A percentile compares a stretch with the other conserved stretches of the same genome.
These are phyloP conservation scores for Dicentrarchus labrax DNA, from an alignment of 2,113 vertebrate genomes.

Conservation along the genomic window DNA sequence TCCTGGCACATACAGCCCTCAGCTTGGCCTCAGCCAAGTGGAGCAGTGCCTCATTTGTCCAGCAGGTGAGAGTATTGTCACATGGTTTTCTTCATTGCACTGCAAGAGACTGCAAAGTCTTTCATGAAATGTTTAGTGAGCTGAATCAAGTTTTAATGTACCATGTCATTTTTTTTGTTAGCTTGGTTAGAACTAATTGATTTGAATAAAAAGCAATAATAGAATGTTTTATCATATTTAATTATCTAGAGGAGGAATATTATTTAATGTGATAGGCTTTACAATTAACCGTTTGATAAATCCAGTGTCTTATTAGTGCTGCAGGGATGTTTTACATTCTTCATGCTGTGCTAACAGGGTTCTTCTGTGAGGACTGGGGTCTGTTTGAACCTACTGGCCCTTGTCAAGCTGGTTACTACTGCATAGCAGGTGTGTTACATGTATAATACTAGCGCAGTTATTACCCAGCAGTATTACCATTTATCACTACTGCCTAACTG, in stretches of 20 bases:
- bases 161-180: background rate
- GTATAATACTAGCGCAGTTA: background rate
- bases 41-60: conserved; percentile 88
- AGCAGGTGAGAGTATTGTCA: conserved; percentile 85
- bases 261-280: too few species aligned
- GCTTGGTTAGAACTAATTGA: conserved; percentile 26
- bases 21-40: conserved; percentile 80
- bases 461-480: background rate
- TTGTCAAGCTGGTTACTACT: conserved; percentile 89
- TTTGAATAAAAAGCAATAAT: conserved; percentile 5
- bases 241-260: background rate
- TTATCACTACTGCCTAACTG: background rate
- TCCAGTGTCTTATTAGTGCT: background rate
- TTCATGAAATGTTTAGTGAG: background rate
- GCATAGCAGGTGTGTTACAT: conserved; percentile 81
- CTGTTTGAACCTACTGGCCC: conserved; percentile 86
- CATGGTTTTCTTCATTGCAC: conserved; percentile 18
- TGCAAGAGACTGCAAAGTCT: background rate
- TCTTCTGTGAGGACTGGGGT: conserved; percentile 89
- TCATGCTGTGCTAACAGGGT: conserved; percentile 74
- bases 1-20: conserved; percentile 86
- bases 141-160: background rate
- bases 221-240: background rate
- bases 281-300: too few species aligned
- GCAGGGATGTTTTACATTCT: background rate